Evolutionary conservation across 2,888 invertebrate genomes (phyloP).

Genomic region (Scelioninae gen. 2): DNA sequence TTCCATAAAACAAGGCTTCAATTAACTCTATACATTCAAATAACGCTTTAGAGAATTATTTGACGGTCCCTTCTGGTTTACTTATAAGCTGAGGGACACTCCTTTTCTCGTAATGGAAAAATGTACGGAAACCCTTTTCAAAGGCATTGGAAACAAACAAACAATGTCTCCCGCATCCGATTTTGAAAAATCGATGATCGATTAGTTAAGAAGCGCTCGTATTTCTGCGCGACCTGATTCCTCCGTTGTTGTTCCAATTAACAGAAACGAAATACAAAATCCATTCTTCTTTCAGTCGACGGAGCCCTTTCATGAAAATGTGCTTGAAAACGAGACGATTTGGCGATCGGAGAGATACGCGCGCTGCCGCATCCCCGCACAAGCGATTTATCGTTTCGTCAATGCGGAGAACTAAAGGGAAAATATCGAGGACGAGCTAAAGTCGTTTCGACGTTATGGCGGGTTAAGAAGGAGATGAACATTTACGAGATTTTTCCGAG

Average conservation of each 20-base stretch:
- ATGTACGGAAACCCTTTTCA: conserved; percentile 24
- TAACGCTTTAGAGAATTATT: no score
- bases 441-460: conserved; percentile 58
- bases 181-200: conserved; percentile 54
- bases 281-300: conserved; percentile 50
- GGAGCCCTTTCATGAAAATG: conserved; percentile 54
- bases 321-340: conserved; percentile 58
- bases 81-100: no score
- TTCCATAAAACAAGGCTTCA: no score
- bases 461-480: conserved; percentile 51
- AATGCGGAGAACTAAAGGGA: conserved; percentile 50
- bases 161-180: conserved; percentile 45
- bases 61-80: no score
- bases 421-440: conserved; percentile 57
- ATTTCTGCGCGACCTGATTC: conserved; percentile 48
- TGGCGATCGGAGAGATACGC: conserved; percentile 46
- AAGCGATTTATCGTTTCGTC: conserved; percentile 57
- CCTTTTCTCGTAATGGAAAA: conserved; percentile 7
- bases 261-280: conserved; percentile 50
- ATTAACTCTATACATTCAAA: no score
- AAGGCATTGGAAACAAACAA: conserved; percentile 26
- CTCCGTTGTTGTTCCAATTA: conserved; percentile 48
- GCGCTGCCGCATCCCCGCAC: conserved; percentile 35
- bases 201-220: conserved; percentile 45
- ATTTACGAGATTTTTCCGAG: conserved; percentile 58